Percentiles rank a stretch among this genome's conserved stretches.
Conservation (phyloP, 2,888 invertebrate genomes). For the Cryptocephalus moraei region DNA sequence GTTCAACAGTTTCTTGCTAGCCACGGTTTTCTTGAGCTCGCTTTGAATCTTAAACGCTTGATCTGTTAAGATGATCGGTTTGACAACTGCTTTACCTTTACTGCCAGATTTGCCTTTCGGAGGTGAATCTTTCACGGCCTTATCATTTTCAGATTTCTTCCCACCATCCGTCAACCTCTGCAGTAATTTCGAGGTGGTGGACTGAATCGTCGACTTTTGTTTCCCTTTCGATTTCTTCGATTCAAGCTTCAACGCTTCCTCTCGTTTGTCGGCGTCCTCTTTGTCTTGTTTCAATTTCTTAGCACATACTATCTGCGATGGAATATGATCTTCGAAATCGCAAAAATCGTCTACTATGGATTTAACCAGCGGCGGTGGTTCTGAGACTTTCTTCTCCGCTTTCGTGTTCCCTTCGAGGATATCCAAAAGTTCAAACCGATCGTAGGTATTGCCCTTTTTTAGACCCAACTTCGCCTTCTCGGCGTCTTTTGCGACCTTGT, state of each 20-base stretch:
- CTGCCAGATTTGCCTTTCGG: background rate
- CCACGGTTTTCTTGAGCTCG: background rate
- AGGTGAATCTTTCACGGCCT: background rate
- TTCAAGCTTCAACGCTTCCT: slow-evolving; percentile 15
- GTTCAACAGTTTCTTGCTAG: slow-evolving; percentile 7
- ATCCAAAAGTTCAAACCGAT: slow-evolving; percentile 18
- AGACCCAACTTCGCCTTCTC: slow-evolving; percentile 12
- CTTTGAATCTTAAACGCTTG: slow-evolving; percentile 10
- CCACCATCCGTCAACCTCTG: slow-evolving; percentile 37
- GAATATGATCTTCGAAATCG: slow-evolving; percentile 29
- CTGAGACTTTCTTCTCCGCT: slow-evolving; percentile 7
- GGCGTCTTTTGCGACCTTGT: slow-evolving; percentile 10
- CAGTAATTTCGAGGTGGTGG: slow-evolving; percentile 41
- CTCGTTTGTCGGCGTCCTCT: slow-evolving; percentile 16
- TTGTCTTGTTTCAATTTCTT: slow-evolving; percentile 13
- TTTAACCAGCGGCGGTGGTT: slow-evolving; percentile 3
- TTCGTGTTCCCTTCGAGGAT: slow-evolving; percentile 21
- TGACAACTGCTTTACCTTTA: slow-evolving; percentile 8
- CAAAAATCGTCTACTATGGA: slow-evolving; percentile 13
- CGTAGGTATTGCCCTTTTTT: slow-evolving; percentile 12
- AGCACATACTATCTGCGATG: slow-evolving; percentile 22
- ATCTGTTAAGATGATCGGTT: slow-evolving; percentile 34
- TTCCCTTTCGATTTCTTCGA: slow-evolving; percentile 17
- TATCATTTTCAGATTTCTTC: background rate
- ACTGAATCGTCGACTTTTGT: slow-evolving; percentile 27